phyloP scores from a whole-genome alignment of 2,113 vertebrate genomes.

The Peromyscus polionotus region DNA sequence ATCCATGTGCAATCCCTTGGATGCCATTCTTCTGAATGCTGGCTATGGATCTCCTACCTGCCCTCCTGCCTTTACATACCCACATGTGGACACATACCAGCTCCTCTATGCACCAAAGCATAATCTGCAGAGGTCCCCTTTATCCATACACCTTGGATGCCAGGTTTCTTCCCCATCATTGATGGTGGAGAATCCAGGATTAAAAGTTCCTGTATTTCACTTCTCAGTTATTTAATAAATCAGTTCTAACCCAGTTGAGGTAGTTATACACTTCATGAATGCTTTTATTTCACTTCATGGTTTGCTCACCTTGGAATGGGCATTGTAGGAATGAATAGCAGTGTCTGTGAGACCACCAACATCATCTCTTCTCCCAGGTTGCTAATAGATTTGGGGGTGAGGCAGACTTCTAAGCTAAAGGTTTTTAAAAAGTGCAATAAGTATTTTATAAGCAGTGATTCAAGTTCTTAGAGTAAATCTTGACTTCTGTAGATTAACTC shows the following conservation, averaged over 20 bases:
- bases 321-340: neutral
- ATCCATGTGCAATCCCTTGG: neutral
- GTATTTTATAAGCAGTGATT: neutral
- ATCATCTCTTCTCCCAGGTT: neutral
- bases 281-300: neutral
- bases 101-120: accelerated
- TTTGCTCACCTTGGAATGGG: neutral
- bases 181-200: neutral
- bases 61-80: neutral
- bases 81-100: neutral
- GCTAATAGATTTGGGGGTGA: neutral
- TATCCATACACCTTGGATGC: neutral
- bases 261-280: neutral
- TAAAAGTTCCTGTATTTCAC: neutral
- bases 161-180: neutral
- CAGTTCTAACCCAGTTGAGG: neutral
- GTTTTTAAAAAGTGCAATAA: neutral
- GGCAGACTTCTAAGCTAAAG: neutral
- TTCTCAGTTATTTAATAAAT: neutral
- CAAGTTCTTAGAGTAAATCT: neutral
- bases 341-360: neutral
- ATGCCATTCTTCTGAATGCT: neutral
- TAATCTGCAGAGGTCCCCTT: neutral
- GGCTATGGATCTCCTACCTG: neutral
- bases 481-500: neutral